Percentiles rank a stretch among this genome's conserved stretches.
Evolutionary conservation across 1,140 invertebrate genomes (phyloP).

Genomic region (Aphaenogaster ashmeadi): DNA sequence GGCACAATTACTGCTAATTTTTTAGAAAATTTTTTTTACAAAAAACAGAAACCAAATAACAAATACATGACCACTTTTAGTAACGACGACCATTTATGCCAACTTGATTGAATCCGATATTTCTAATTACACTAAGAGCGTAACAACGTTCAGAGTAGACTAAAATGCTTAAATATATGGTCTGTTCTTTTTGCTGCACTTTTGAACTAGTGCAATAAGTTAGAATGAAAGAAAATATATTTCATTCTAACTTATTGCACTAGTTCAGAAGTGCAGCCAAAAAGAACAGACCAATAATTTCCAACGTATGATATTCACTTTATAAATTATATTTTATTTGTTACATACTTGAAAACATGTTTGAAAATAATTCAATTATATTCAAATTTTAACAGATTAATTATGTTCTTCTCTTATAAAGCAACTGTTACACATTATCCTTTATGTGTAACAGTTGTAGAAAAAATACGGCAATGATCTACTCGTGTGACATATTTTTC

Average conservation of each 20-base stretch:
- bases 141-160: conserved; percentile 21
- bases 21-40: conserved; percentile 6
- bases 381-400: not conserved
- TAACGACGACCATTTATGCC: not conserved
- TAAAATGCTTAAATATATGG: not conserved
- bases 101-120: not conserved
- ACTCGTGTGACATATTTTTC: conserved; percentile 9
- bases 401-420: not conserved
- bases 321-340: conserved; percentile 5
- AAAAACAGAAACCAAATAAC: not conserved
- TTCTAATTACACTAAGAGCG: not conserved
- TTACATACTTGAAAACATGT: not conserved
- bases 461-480: not conserved
- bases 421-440: not conserved
- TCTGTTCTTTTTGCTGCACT: too few relatives aligned
- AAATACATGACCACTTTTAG: not conserved
- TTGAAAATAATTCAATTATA: not conserved
- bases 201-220: too few relatives aligned
- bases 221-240: too few relatives aligned
- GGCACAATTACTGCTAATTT: not conserved
- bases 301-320: not conserved
- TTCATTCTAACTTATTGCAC: too few relatives aligned
- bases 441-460: not conserved
- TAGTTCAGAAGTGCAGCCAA: too few relatives aligned
- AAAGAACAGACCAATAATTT: not conserved